phyloP scores from a whole-genome alignment of 2,888 invertebrate genomes.

The Palloptera scutellata region DNA sequence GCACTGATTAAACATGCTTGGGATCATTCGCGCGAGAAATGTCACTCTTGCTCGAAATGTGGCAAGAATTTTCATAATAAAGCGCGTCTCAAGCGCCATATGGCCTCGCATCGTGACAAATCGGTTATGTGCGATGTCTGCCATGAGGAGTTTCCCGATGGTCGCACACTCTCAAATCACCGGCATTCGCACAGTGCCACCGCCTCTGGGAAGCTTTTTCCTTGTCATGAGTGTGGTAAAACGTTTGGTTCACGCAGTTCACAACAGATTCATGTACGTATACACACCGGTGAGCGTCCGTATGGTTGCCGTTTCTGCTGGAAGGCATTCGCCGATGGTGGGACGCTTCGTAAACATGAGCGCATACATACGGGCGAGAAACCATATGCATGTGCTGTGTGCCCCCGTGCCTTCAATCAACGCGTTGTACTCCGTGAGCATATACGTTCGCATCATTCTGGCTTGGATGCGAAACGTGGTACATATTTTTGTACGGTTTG shows the following conservation, averaged over 20 bases:
- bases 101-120: conserved; percentile 77
- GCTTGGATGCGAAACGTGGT: conserved; percentile 75
- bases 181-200: conserved; percentile 70
- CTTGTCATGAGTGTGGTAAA: conserved; percentile 84
- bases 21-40: conserved; percentile 73
- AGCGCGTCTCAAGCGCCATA: conserved; percentile 72
- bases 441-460: conserved; percentile 86
- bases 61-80: conserved; percentile 77
- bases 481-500: conserved; percentile 81
- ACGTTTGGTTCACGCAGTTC: conserved; percentile 86
- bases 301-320: conserved; percentile 87
- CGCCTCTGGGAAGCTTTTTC: conserved; percentile 73
- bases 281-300: conserved; percentile 83
- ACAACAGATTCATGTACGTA: conserved; percentile 85
- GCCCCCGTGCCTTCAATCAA: conserved; percentile 87
- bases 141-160: conserved; percentile 76
- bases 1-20: conserved; percentile 74
- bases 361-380: conserved; percentile 86
- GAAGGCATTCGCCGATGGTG: conserved; percentile 90
- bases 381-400: conserved; percentile 87
- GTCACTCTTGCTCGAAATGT: conserved; percentile 73
- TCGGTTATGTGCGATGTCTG: conserved; percentile 75
- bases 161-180: conserved; percentile 74
- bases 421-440: conserved; percentile 85
- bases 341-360: conserved; percentile 84